Percentiles rank a stretch among this genome's conserved stretches.
These are phyloP conservation scores for Neria commutata DNA, from an alignment of 2,888 invertebrate species.

Conservation along the genomic window DNA sequence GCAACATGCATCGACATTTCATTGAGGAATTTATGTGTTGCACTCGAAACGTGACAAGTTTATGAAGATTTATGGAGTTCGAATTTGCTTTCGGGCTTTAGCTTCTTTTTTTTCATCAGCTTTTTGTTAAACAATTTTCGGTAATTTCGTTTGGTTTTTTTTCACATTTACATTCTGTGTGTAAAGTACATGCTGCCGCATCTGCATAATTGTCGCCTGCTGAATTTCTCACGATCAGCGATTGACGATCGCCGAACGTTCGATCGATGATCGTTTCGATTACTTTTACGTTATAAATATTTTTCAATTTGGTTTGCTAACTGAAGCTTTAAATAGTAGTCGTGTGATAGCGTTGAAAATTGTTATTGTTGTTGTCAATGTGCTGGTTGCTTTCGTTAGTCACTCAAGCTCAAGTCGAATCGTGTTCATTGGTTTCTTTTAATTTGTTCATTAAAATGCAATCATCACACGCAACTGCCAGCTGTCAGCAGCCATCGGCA, in stretches of 20 bases:
- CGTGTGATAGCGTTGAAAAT: too few species aligned
- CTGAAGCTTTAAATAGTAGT: too few species aligned
- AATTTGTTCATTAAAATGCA: constrained; percentile 59
- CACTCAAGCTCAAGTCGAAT: background rate
- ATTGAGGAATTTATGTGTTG: constrained; percentile 36
- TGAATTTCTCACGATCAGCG: too few species aligned
- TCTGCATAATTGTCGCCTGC: too few species aligned
- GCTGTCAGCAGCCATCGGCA: background rate
- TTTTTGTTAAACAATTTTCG: constrained; percentile 16
- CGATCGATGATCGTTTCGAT: too few species aligned
- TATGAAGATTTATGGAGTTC: constrained; percentile 59
- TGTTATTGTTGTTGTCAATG: too few species aligned
- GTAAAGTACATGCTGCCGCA: too few species aligned
- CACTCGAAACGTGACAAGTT: constrained; percentile 59
- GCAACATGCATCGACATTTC: constrained; percentile 13
- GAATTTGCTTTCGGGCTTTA: constrained; percentile 24
- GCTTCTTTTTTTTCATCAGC: constrained; percentile 31
- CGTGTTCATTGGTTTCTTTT: constrained; percentile 50
- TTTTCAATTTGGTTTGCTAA: too few species aligned
- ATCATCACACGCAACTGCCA: constrained; percentile 44
- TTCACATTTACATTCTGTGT: constrained; percentile 8
- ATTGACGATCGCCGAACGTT: too few species aligned
- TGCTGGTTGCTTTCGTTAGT: background rate
- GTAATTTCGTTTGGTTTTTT: constrained; percentile 10
- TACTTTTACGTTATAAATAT: too few species aligned